Evolutionary conservation across 2,113 vertebrate species (phyloP), one percentile per base, ranked within the genome.

Genomic region (Brachirus orientalis): DNA sequence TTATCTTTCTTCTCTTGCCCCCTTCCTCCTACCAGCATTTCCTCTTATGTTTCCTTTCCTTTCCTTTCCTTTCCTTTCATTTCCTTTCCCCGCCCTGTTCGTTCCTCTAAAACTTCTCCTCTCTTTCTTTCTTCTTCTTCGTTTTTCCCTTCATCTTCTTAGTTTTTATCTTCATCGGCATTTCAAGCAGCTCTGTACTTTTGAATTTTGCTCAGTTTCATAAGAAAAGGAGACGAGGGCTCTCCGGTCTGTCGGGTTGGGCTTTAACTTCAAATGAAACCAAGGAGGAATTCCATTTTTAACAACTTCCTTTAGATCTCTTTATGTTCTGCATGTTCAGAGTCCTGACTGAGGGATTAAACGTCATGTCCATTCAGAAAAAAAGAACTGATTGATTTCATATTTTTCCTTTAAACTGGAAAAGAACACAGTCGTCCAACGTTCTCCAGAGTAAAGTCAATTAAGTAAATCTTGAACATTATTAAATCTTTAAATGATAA

Each of bases 201-300:
- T 65, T 72, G 54, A 67, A 55, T 69, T 53, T 57, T 10, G 14
- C 38, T 44, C 62, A 18, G 40, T 0, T 3, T 80, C 33, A 59
- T 74, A 61, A 66, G 37, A 62, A 64, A 67, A 64, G 48, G 54
- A 57, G 67, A 60, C 56, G 28, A 37, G 19, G 53, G 44, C 45
- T 52, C 58, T 57, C 18, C 19, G 22, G 57, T 59, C 16, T 46
- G 11, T 63, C 4, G 19, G 37, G 54, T 79, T 22, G 47, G 46
- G 20, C 47, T 40, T 36, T 50, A 28, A 45, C 22, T 18, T 45
- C 33, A 68, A 75, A 61, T 54, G 4, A 8, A 61, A 35, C 12
- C 11, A 50, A 40, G 3, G 9, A 17, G 35, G 40, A 62, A 55
- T 63, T 67, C 40, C 64, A 69, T 44, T 36, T 45, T 62, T 4